Conservation (phyloP, 2,888 invertebrate genomes). For the Odiellus spinosus region DNA sequence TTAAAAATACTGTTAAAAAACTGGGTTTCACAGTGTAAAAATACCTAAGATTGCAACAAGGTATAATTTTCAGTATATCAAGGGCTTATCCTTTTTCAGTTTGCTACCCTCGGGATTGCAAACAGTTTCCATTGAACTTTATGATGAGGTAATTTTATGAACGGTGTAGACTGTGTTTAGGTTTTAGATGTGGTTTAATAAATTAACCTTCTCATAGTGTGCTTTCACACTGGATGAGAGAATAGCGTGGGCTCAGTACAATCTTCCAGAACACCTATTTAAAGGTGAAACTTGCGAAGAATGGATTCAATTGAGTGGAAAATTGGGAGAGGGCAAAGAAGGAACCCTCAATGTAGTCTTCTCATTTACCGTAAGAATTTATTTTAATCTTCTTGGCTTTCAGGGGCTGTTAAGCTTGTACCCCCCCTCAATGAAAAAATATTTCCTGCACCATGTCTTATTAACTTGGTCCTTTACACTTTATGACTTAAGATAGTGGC, state of each 20-base stretch:
- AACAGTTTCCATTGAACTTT: conserved; percentile 78
- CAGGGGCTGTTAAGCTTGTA: too few relatives aligned
- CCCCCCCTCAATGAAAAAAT: too few relatives aligned
- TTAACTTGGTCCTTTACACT: too few relatives aligned
- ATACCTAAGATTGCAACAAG: too few relatives aligned
- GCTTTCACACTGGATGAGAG: conserved; percentile 91
- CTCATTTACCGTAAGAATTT: conserved; percentile 8
- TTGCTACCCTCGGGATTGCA: conserved; percentile 74
- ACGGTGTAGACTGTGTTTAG: neutral
- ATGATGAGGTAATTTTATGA: conserved; percentile 51
- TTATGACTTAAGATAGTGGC: too few relatives aligned
- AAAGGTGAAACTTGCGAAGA: conserved; percentile 79
- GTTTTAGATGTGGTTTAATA: conserved; percentile 1
- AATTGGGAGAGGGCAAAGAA: conserved; percentile 85
- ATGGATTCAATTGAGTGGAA: conserved; percentile 84
- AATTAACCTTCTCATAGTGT: conserved; percentile 36
- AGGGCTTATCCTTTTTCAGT: conserved; percentile 33
- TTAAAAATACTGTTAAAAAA: too few relatives aligned
- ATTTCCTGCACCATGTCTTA: too few relatives aligned
- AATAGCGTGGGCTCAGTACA: conserved; percentile 82
- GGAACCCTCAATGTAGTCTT: conserved; percentile 75
- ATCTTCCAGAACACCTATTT: conserved; percentile 66
- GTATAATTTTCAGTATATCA: neutral
- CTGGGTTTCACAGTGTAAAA: too few relatives aligned
- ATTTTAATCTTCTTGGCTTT: too few relatives aligned